Evolutionary conservation across 2,113 vertebrate species (phyloP).

Genomic region (Tonatia bakeri): DNA sequence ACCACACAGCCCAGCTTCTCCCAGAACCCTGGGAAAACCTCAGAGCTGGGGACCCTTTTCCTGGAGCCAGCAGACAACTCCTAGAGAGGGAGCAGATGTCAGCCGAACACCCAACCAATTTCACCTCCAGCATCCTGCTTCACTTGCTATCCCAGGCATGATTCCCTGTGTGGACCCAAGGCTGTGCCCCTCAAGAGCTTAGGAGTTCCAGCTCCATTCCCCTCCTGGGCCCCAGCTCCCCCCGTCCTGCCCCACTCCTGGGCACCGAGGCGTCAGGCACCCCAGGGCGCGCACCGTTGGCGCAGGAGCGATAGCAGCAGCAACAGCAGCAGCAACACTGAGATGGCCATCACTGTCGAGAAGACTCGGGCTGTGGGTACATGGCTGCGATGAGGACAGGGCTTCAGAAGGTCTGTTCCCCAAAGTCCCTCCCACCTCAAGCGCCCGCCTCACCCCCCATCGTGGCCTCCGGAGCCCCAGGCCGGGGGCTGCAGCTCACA

Average conservation of each 20-base stretch:
- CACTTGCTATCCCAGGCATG: background rate
- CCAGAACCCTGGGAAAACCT: constrained; percentile 49
- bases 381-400: background rate
- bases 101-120: background rate
- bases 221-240: background rate
- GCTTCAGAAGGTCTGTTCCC: background rate
- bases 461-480: constrained; percentile 36
- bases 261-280: background rate
- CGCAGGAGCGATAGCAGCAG: constrained; percentile 69
- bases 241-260: background rate
- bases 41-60: constrained; percentile 58
- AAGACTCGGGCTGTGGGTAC: constrained; percentile 69
- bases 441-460: constrained; percentile 60
- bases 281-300: constrained; percentile 69
- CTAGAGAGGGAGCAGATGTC: constrained; percentile 58
- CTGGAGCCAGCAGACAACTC: constrained; percentile 70
- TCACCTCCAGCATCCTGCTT: background rate
- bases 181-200: background rate
- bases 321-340: constrained; percentile 62
- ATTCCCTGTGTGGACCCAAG: background rate
- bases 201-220: background rate
- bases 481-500: constrained; percentile 68
- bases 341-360: constrained; percentile 63
- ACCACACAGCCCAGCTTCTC: constrained; percentile 76
- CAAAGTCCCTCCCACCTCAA: background rate